phyloP scores from a whole-genome alignment of 2,888 invertebrate genomes.

The Ceraclea dissimilis region DNA sequence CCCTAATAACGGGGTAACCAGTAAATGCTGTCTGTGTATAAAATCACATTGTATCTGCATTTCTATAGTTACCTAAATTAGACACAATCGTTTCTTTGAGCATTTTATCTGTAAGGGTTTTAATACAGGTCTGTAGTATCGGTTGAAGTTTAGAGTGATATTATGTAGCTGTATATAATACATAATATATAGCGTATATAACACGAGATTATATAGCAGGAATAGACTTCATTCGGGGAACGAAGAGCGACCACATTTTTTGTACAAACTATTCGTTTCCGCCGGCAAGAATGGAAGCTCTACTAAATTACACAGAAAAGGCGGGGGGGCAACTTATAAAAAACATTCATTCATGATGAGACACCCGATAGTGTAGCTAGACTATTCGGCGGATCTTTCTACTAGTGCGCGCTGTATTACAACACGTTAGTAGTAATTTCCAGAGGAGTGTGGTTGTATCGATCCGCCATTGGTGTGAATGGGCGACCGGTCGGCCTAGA shows the following conservation, averaged over 20 bases:
- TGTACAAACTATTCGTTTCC: slow-evolving; percentile 14
- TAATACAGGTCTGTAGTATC: too few species aligned
- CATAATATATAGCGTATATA: too few species aligned
- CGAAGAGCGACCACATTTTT: slow-evolving; percentile 13
- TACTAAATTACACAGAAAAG: slow-evolving; percentile 33
- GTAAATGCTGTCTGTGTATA: too few species aligned
- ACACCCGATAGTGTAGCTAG: background rate
- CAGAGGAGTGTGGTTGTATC: slow-evolving; percentile 2
- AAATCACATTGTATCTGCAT: too few species aligned
- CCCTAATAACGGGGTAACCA: too few species aligned
- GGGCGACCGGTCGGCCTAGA: slow-evolving; percentile 11
- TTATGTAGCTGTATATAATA: too few species aligned
- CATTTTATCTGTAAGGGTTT: too few species aligned
- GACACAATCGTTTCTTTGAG: too few species aligned
- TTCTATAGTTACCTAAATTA: too few species aligned
- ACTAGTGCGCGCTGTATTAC: background rate
- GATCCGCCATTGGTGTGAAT: slow-evolving; percentile 15
- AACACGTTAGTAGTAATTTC: background rate
- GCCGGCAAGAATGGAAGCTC: slow-evolving; percentile 12
- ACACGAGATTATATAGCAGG: too few species aligned
- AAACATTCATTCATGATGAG: slow-evolving; percentile 1
- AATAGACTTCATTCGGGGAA: too few species aligned
- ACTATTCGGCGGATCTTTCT: slow-evolving; percentile 6
- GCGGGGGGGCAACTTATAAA: slow-evolving; percentile 45
- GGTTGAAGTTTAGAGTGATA: too few species aligned